Base-by-base conservation (phyloP, 2,888 invertebrate genomes). In the Caenorhabditis doughertyi region DNA sequence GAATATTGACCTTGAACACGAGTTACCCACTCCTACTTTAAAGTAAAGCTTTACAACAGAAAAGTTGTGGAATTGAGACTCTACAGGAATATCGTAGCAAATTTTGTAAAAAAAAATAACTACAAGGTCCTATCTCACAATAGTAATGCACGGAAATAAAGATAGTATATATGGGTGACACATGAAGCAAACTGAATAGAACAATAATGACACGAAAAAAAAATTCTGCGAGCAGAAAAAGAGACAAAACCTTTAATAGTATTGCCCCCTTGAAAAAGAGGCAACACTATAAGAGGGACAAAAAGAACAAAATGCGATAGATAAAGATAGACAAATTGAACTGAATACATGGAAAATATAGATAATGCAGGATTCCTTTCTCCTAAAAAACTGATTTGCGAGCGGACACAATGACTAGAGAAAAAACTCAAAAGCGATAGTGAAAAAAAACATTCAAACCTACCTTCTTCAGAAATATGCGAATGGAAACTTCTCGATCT, bases 391-490 rank as follows among this genome's bases (percentile, higher is more conserved):
- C 16, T 16, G 39, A n/a, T 64, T 16, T 39, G 7, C 27, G 49
- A 49, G 49, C 47, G 49, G n/a, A 64, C 47, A 65, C 65, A 35
- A n/a, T n/a, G n/a, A 65, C 60, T 60, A 72, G 44, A 47, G 23
- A 60, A 72, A 49, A n/a, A n/a, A n/a, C n/a, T n/a, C 27, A n/a
- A 60, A 23, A 62, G 73, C 64, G 53, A 72, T 27, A 62, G 72
- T 51, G 21, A 58, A 49, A 72, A 53, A 64, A 29, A 18, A 71
- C 60, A 56, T 32, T 18, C 42, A 51, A 70, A 32, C 79, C 9
- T 35, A 85, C 83, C 76, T 81, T 85, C 87, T 62, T 87, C 85
- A 7, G 84, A 83, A 49, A 85, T 84, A 60, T 85, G 84, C 27
- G 85, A 81, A 53, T 87, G 84, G 49, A 83, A 84, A 53, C 84